phyloP scores from a whole-genome alignment of 2,888 invertebrate species.

The Chirona hameri region DNA sequence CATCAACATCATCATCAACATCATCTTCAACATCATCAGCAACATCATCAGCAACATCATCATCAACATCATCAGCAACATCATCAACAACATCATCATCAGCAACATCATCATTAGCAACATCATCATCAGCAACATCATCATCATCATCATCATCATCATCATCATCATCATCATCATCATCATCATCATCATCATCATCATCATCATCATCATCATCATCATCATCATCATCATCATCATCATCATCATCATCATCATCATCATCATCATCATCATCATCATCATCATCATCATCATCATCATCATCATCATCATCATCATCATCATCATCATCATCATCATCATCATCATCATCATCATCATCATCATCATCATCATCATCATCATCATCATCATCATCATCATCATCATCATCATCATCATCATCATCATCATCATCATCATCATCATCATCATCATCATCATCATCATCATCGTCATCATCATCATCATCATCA shows the following conservation, averaged over 20 bases:
- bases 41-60: no score
- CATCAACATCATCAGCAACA: no score
- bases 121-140: no score
- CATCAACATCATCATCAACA: no score
- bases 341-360: background rate
- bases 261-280: constrained; percentile 14
- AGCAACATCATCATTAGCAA: no score
- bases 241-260: constrained; percentile 8
- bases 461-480: constrained; percentile 23
- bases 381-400: constrained; percentile 24
- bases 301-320: constrained; percentile 24
- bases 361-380: constrained; percentile 3
- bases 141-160: constrained; percentile 23
- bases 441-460: constrained; percentile 26
- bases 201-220: constrained; percentile 8
- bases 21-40: no score
- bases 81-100: no score
- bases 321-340: constrained; percentile 2
- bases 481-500: constrained; percentile 11
- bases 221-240: constrained; percentile 23
- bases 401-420: constrained; percentile 2
- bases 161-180: constrained; percentile 22
- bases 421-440: constrained; percentile 13
- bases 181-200: constrained; percentile 24
- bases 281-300: constrained; percentile 26